phyloP scores from a whole-genome alignment of 2,797 vertebrate species.

The Echiichthys vipera region DNA sequence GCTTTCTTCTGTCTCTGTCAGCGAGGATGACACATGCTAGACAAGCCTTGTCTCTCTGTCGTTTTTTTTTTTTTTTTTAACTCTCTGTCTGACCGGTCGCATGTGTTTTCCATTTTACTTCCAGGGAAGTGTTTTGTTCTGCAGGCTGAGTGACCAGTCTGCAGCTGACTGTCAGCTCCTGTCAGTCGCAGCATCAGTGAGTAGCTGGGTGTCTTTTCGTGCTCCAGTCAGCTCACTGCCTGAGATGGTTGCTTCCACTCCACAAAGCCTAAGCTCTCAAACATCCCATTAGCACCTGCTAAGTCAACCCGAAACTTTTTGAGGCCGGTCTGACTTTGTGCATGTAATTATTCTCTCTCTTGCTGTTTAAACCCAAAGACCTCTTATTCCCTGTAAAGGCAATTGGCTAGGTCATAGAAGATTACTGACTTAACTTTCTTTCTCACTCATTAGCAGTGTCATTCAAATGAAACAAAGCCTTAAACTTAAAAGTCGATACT shows the following conservation, averaged over 20 bases:
- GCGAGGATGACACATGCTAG: slow-evolving; percentile 22
- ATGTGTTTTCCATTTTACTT: slow-evolving; percentile 47
- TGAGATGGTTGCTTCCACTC: slow-evolving; percentile 64
- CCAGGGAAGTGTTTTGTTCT: slow-evolving; percentile 48
- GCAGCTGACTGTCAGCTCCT: slow-evolving; percentile 58
- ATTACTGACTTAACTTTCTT: slow-evolving; percentile 59
- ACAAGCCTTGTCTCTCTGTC: slow-evolving; percentile 17
- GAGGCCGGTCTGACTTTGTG: slow-evolving; percentile 71
- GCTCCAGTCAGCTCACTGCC: slow-evolving; percentile 66
- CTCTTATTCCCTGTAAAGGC: slow-evolving; percentile 53
- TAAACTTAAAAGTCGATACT: slow-evolving; percentile 1
- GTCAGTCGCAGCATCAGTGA: slow-evolving; percentile 65
- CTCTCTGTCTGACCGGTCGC: slow-evolving; percentile 29
- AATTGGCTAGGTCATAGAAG: slow-evolving; percentile 60
- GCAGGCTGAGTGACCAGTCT: slow-evolving; percentile 40
- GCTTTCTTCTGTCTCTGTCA: slow-evolving; percentile 34
- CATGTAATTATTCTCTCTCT: slow-evolving; percentile 71
- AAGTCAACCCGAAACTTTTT: slow-evolving; percentile 78
- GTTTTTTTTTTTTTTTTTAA: background rate
- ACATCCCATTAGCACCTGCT: slow-evolving; percentile 77
- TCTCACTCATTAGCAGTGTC: slow-evolving; percentile 51
- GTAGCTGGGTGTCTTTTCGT: slow-evolving; percentile 62
- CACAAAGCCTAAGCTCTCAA: slow-evolving; percentile 66
- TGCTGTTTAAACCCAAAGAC: slow-evolving; percentile 64
- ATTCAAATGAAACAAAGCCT: slow-evolving; percentile 50